phyloP scores from a whole-genome alignment of 2,797 vertebrate species.

The Neosilurus mollespiculum region DNA sequence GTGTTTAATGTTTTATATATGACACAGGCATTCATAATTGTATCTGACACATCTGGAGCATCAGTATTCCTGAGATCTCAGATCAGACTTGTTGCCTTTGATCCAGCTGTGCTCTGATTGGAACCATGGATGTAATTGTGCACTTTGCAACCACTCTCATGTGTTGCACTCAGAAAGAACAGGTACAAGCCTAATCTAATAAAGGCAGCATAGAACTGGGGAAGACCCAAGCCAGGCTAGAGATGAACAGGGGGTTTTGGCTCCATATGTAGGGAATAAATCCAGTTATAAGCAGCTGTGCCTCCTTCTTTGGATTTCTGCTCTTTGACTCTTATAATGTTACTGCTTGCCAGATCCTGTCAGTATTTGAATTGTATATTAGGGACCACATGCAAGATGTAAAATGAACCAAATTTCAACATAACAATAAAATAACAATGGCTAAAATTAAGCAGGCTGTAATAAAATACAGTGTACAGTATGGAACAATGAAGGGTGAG shows the following conservation, averaged over 20 bases:
- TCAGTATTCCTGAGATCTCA: slow-evolving; percentile 48
- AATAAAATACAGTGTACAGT: slow-evolving; percentile 14
- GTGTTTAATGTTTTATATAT: slow-evolving; percentile 46
- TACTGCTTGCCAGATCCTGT: slow-evolving; percentile 42
- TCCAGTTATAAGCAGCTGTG: slow-evolving; percentile 47
- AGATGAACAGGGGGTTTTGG: slow-evolving; percentile 49
- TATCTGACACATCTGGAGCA: slow-evolving; percentile 40
- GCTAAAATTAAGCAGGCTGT: background rate
- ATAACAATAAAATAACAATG: slow-evolving; percentile 43
- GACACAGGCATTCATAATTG: slow-evolving; percentile 39
- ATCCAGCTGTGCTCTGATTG: slow-evolving; percentile 72
- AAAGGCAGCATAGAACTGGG: slow-evolving; percentile 54
- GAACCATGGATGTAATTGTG: slow-evolving; percentile 75
- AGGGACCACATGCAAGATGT: slow-evolving; percentile 45
- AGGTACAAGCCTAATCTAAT: slow-evolving; percentile 74
- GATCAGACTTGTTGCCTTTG: slow-evolving; percentile 59
- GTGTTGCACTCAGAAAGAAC: slow-evolving; percentile 65
- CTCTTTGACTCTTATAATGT: slow-evolving; percentile 17
- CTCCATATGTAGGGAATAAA: slow-evolving; percentile 47
- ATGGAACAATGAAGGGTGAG: slow-evolving; percentile 28
- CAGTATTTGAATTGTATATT: slow-evolving; percentile 43
- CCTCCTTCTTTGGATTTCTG: slow-evolving; percentile 33
- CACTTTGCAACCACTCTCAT: slow-evolving; percentile 74
- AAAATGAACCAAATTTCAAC: slow-evolving; percentile 34
- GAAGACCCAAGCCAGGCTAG: slow-evolving; percentile 40